Evolutionary conservation across 2,888 invertebrate species (phyloP).

Genomic region (Furcula furcula): DNA sequence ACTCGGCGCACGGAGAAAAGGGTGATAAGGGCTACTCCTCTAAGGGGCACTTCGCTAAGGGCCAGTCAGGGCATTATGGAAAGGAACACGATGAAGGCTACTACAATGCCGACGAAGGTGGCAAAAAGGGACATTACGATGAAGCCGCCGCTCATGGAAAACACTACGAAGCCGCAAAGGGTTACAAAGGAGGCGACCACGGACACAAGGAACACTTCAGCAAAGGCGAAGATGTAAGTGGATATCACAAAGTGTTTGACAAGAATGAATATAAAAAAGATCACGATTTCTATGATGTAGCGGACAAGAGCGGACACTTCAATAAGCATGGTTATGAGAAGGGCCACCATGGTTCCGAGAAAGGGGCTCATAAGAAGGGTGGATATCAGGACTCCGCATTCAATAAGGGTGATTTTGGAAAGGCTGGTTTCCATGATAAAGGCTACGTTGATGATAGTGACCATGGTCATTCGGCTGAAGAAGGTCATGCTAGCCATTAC

Average conservation of each 20-base stretch:
- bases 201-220: constrained; percentile 83
- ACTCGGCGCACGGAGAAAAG: constrained; percentile 78
- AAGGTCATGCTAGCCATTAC: constrained; percentile 80
- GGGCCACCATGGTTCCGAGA: constrained; percentile 75
- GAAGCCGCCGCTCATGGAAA: constrained; percentile 79
- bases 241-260: constrained; percentile 87
- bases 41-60: constrained; percentile 78
- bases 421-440: constrained; percentile 81
- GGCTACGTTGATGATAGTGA: constrained; percentile 78
- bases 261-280: constrained; percentile 91
- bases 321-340: constrained; percentile 83
- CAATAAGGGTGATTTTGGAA: constrained; percentile 75
- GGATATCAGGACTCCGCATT: constrained; percentile 77
- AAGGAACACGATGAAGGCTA: constrained; percentile 78
- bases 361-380: constrained; percentile 82
- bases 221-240: constrained; percentile 86
- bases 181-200: constrained; percentile 80
- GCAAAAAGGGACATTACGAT: constrained; percentile 78
- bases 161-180: constrained; percentile 75
- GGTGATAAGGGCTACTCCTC: constrained; percentile 80
- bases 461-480: constrained; percentile 79
- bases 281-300: constrained; percentile 88
- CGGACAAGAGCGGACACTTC: constrained; percentile 84
- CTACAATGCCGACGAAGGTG: constrained; percentile 76
- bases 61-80: constrained; percentile 78